These are phyloP conservation scores for Odobenus rosmarus DNA, from an alignment of 2,113 vertebrate genomes.

Conservation along the genomic window DNA sequence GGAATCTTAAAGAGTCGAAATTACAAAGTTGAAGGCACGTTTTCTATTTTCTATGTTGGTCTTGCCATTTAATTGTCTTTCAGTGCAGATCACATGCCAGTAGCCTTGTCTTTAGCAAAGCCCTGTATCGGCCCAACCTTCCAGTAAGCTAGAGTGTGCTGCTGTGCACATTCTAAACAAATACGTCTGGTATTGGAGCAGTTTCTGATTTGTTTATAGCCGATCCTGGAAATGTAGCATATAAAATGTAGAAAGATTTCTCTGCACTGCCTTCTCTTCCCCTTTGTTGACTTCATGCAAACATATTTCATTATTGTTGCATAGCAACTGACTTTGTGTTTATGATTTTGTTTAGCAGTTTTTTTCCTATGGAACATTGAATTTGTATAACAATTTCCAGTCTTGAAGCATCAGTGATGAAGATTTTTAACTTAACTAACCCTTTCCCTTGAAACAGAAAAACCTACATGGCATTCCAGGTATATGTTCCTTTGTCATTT, in stretches of 20 bases:
- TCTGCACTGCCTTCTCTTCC: neutral
- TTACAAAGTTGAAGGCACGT: neutral
- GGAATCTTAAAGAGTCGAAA: neutral
- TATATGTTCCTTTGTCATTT: neutral
- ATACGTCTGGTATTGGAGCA: neutral
- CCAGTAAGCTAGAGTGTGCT: neutral
- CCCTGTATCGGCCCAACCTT: neutral
- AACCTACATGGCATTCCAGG: neutral
- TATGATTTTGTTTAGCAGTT: constrained; percentile 30
- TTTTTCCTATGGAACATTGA: neutral
- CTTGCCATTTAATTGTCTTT: neutral
- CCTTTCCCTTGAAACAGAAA: constrained; percentile 4
- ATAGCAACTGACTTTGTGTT: constrained; percentile 8
- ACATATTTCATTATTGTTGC: neutral
- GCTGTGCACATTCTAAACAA: neutral
- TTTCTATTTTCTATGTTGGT: neutral
- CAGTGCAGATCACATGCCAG: neutral
- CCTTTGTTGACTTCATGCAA: neutral
- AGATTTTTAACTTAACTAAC: neutral
- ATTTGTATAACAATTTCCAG: constrained; percentile 19
- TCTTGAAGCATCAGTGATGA: neutral
- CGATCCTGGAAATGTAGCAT: neutral
- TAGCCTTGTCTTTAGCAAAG: neutral
- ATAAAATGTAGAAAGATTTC: neutral
- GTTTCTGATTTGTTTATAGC: neutral